phyloP scores from a whole-genome alignment of 2,797 vertebrate species.

The Aplochiton taeniatus region DNA sequence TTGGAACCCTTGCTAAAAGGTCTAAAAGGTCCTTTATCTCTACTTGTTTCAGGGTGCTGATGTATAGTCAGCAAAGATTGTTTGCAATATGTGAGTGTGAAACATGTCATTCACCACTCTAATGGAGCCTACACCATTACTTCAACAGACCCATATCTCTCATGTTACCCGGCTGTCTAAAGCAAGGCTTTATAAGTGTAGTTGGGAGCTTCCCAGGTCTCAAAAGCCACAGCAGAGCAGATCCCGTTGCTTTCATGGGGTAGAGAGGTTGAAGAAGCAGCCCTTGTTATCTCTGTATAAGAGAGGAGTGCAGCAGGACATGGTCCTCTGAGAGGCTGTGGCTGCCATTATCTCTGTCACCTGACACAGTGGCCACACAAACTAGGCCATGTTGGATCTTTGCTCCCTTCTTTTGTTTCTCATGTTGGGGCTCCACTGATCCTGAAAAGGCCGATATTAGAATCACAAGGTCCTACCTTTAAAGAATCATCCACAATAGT shows the following conservation, averaged over 20 bases:
- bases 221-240: constrained; percentile 27
- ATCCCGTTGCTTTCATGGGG: constrained; percentile 45
- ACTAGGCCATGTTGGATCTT: constrained; percentile 55
- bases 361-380: constrained; percentile 56
- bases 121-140: constrained; percentile 41
- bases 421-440: constrained; percentile 5
- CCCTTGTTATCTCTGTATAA: constrained; percentile 48
- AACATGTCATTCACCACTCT: constrained; percentile 33
- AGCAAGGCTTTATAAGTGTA: constrained; percentile 32
- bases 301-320: constrained; percentile 40
- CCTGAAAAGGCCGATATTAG: constrained; percentile 1
- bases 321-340: constrained; percentile 62
- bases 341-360: constrained; percentile 64
- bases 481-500: no score
- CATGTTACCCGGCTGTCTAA: constrained; percentile 17
- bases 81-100: constrained; percentile 42
- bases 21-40: constrained; percentile 51
- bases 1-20: constrained; percentile 6
- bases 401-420: constrained; percentile 37
- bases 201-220: neutral
- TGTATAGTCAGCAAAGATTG: constrained; percentile 31
- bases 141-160: constrained; percentile 16
- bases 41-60: constrained; percentile 37
- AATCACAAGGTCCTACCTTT: neutral
- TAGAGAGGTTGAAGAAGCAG: constrained; percentile 34